Conservation (phyloP, 2,113 vertebrate genomes). For the Periophthalmodon schlosseri region DNA sequence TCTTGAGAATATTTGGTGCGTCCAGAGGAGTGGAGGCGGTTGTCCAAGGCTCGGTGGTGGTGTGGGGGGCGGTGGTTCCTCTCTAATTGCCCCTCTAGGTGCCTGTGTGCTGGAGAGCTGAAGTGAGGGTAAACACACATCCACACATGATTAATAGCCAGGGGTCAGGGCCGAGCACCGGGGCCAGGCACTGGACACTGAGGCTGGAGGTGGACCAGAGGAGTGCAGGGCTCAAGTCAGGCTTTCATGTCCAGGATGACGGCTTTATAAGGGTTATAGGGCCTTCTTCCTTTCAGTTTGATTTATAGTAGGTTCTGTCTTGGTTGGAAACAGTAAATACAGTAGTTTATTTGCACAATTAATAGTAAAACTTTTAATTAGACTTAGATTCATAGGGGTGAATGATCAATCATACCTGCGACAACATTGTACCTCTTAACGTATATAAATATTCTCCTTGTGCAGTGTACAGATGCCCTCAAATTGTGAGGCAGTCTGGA, state of each 20-base stretch:
- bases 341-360: not conserved
- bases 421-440: not conserved
- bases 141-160: conserved; percentile 76
- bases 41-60: conserved; percentile 39
- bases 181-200: conserved; percentile 17
- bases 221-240: not conserved
- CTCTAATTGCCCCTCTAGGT: conserved; percentile 78
- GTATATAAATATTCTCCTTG: not conserved
- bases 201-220: conserved; percentile 15
- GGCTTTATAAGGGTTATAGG: not conserved
- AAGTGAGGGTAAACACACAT: conserved; percentile 77
- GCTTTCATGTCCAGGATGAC: not conserved
- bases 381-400: not conserved
- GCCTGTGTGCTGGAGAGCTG: conserved; percentile 73
- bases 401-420: not conserved
- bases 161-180: conserved; percentile 63
- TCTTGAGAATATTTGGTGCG: conserved; percentile 12
- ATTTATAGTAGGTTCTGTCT: not conserved
- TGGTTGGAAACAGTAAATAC: not conserved
- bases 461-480: not conserved
- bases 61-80: conserved; percentile 52
- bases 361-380: not conserved
- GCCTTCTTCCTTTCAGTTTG: not conserved
- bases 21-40: conserved; percentile 47
- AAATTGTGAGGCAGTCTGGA: not conserved